Evolutionary conservation across 2,797 vertebrate species (phyloP).

Genomic region (Valencia hispanica): DNA sequence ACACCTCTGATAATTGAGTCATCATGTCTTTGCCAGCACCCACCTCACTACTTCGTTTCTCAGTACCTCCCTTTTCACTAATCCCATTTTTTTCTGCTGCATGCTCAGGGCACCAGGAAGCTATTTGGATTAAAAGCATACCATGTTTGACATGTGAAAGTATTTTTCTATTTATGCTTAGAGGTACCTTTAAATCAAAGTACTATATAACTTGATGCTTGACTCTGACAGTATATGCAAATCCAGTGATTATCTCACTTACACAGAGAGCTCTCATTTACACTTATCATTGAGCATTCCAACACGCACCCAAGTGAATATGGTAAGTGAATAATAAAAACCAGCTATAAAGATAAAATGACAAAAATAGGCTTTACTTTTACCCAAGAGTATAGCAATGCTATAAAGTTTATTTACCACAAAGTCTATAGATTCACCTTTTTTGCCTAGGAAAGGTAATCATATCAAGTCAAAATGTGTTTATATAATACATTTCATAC

Average conservation of each 20-base stretch:
- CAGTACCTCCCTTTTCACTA: background rate
- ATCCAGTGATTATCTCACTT: conserved; percentile 43
- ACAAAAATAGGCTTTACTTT: background rate
- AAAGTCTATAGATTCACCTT: background rate
- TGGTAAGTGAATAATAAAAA: background rate
- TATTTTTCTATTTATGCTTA: conserved; percentile 37
- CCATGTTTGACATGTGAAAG: conserved; percentile 42
- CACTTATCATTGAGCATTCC: conserved; percentile 8
- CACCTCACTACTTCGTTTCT: conserved; percentile 9
- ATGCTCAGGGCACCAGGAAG: conserved; percentile 33
- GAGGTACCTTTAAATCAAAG: conserved; percentile 44
- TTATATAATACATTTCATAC: background rate
- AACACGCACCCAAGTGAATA: conserved; percentile 3
- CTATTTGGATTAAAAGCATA: conserved; percentile 58
- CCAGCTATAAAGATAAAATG: background rate
- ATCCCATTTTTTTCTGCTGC: conserved; percentile 30
- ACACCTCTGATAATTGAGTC: conserved; percentile 53
- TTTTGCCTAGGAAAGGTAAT: background rate
- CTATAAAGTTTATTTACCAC: background rate
- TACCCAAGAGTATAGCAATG: background rate
- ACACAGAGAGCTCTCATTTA: conserved; percentile 9
- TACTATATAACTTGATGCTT: conserved; percentile 14
- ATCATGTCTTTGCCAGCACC: conserved; percentile 43
- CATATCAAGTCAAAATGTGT: background rate
- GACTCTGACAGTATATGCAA: conserved; percentile 36